Percentiles rank a stretch among this genome's conserved stretches.
phyloP scores from a whole-genome alignment of 2,888 invertebrate species.

The Boloria selene region DNA sequence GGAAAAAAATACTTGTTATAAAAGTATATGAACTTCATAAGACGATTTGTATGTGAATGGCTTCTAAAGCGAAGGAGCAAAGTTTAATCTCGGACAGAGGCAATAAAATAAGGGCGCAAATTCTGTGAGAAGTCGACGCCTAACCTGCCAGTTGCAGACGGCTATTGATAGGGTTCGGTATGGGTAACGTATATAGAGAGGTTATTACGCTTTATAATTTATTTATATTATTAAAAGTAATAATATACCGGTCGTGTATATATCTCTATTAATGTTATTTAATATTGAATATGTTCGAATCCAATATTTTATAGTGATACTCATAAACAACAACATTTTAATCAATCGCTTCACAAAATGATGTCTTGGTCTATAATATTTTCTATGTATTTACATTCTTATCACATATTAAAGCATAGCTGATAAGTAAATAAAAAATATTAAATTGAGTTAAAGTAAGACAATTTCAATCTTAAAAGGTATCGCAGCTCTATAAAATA shows the following conservation, averaged over 20 bases:
- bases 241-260: too few species aligned
- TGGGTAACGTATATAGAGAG: conserved; percentile 54
- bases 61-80: conserved; percentile 63
- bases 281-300: too few species aligned
- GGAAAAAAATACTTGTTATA: conserved; percentile 5
- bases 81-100: conserved; percentile 78
- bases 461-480: not conserved
- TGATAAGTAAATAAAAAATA: not conserved
- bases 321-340: too few species aligned
- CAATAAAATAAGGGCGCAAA: conserved; percentile 79
- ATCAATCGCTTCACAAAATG: too few species aligned
- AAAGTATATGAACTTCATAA: conserved; percentile 17
- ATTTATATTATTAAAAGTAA: too few species aligned
- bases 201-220: conserved; percentile 37
- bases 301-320: too few species aligned
- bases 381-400: too few species aligned
- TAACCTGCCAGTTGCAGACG: conserved; percentile 78
- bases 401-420: too few species aligned
- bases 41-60: conserved; percentile 45
- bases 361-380: too few species aligned
- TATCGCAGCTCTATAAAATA: conserved; percentile 53
- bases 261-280: too few species aligned
- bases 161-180: conserved; percentile 76
- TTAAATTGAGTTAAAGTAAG: not conserved
- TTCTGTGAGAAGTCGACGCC: conserved; percentile 74